Base-by-base conservation (phyloP, 2,797 vertebrate genomes). In the Trematomus bernacchii region DNA sequence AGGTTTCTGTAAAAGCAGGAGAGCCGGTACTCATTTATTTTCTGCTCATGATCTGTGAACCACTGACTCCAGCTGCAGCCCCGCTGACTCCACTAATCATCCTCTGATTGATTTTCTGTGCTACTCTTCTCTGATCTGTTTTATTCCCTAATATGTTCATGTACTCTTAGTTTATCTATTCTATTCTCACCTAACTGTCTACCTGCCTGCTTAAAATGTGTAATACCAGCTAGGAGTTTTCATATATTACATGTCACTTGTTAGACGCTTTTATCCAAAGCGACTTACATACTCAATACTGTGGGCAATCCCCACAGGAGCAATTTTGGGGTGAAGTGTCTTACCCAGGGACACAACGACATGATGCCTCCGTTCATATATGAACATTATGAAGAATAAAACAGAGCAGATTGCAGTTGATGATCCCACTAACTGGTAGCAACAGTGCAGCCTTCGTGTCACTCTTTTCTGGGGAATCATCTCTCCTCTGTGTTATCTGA, bases 21-120 rank as follows among this genome's bases (percentile, higher is more conserved):
- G 50, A 64, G 58, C 37, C 19, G 66, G 62, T 47, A 6, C 42
- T 79, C 53, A 61, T 85, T 87, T 85, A 65, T 89, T 84, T 78
- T 66, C 55, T 76, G 63, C 57, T 54, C 23, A 16, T 74, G 69
- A 81, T 48, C 73, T 70, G 57, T 63, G 63, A 80, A 79, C 67
- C 69, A 44, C 71, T 69, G 69, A 76, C 71, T 86, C 75, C 80
- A 78, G 69, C 86, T 83, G 53, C 71, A 80, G 59, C 63, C 81
- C 77, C 44, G 54, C 80, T 73, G 69, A 86, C 75, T 69, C n/a
- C 73, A 77, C 82, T 80, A 65, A 83, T 85, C 76, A 77, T 77
- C 76, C 73, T 82, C 65, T 77, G 66, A 78, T 75, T 83, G 73
- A 79, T 78, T 83, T 59, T 73, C 54, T 74, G 53, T 66, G 73